These are phyloP conservation scores for Phylloscopus collybita DNA, from an alignment of 2,797 vertebrate species.

Conservation along the genomic window DNA sequence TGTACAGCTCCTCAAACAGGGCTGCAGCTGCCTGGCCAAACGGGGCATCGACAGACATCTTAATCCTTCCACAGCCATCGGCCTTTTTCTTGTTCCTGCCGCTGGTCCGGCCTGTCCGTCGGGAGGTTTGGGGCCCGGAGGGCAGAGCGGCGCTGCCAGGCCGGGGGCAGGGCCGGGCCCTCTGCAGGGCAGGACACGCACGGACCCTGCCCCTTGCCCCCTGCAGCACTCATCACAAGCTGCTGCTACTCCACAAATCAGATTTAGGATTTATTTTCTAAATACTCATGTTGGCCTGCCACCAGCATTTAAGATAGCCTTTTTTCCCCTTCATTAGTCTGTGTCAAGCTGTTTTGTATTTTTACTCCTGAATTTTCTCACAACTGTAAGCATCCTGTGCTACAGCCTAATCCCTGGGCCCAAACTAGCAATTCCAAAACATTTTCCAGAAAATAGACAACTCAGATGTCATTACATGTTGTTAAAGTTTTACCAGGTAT, in stretches of 20 bases:
- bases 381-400: neutral
- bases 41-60: neutral
- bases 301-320: neutral
- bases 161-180: neutral
- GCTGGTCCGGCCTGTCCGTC: accelerated
- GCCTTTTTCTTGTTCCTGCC: neutral
- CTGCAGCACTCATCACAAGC: neutral
- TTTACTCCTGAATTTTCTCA: conserved; percentile 31
- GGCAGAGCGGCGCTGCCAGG: neutral
- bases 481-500: neutral
- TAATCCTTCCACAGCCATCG: neutral
- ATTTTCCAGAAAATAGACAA: conserved; percentile 22
- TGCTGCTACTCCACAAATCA: neutral
- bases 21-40: neutral
- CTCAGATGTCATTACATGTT: neutral
- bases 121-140: accelerated
- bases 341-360: conserved; percentile 1
- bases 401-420: neutral
- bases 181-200: accelerated
- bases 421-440: neutral
- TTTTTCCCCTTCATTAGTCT: neutral
- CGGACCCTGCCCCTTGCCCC: neutral
- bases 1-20: accelerated
- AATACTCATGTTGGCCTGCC: neutral
- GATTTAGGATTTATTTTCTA: conserved; percentile 8